Evolutionary conservation across 2,888 invertebrate species (phyloP).

Genomic region (Folsomia candida): DNA sequence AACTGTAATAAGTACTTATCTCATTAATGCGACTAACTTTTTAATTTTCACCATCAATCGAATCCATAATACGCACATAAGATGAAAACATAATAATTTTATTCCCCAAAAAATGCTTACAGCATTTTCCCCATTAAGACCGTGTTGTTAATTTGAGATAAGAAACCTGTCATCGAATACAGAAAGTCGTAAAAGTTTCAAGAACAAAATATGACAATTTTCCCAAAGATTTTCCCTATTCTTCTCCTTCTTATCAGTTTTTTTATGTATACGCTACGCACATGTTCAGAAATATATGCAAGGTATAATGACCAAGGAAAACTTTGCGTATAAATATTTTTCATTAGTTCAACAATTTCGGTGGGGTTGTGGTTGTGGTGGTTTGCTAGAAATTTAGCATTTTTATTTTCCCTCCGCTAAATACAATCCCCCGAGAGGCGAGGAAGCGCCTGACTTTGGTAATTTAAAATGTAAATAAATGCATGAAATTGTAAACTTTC

Average conservation of each 20-base stretch:
- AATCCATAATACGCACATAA: too few species aligned
- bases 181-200: background rate
- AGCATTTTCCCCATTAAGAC: background rate
- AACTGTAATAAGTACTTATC: too few species aligned
- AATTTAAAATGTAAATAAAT: background rate
- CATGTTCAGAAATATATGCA: background rate
- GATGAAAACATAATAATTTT: too few species aligned
- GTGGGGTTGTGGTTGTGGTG: background rate
- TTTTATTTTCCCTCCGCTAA: background rate
- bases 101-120: background rate
- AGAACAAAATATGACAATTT: background rate
- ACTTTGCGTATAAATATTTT: background rate
- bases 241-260: background rate
- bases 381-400: background rate
- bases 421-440: background rate
- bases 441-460: background rate
- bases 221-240: background rate
- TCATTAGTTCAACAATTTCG: background rate
- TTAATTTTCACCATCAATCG: too few species aligned
- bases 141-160: constrained; percentile 16
- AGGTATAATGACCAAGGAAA: background rate
- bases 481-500: background rate
- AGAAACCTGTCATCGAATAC: background rate
- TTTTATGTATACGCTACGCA: too few species aligned
- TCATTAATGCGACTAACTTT: too few species aligned